These are phyloP conservation scores for pig (Sus scrofa) DNA, from an alignment of 2,113 vertebrate species.

Conservation along the genomic window T2T-Sscrofa CM000822.6:14855001-14855500, in stretches of 20 bases:
- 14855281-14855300: neutral
- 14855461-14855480: constrained; percentile 58
- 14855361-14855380: constrained; percentile 39
- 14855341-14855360: constrained; percentile 59
- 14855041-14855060: neutral
- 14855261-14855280: neutral
- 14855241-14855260: neutral
- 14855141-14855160: neutral
- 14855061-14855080: neutral
- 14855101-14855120: neutral
- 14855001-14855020: neutral
- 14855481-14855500: neutral
- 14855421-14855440: constrained; percentile 41
- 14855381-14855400: neutral
- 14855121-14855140: neutral
- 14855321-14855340: constrained; percentile 48
- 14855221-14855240: neutral
- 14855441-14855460: neutral
- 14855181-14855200: neutral
- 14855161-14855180: neutral
- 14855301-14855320: neutral
- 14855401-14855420: neutral
- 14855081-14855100: neutral
- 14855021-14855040: neutral
- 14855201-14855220: neutral